Evolutionary conservation across 2,113 vertebrate genomes (phyloP).

Genomic region (Halcyon malimbica): DNA sequence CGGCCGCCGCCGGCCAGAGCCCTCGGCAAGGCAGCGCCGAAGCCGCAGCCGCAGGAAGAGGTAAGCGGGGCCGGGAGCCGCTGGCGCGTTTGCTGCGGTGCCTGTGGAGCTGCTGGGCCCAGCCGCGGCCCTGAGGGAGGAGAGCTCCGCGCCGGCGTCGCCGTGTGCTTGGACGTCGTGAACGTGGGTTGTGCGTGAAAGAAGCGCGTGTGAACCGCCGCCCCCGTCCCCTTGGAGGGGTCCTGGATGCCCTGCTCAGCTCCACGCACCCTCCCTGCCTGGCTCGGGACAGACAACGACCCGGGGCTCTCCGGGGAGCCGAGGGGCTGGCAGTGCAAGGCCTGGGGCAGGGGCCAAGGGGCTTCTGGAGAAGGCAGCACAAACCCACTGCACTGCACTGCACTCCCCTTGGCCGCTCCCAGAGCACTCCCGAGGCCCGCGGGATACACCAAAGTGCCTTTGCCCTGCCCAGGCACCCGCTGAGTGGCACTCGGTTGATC

Average conservation of each 20-base stretch:
- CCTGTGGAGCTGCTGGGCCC: slow-evolving; percentile 64
- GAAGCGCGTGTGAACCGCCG: neutral
- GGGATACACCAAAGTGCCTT: slow-evolving; percentile 43
- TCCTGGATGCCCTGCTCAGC: neutral
- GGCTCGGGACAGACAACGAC: neutral
- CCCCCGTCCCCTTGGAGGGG: neutral
- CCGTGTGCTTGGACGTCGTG: neutral
- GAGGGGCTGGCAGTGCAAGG: neutral
- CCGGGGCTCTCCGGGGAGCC: neutral
- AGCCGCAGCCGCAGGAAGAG: slow-evolving; percentile 81
- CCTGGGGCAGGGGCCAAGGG: neutral
- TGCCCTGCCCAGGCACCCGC: neutral
- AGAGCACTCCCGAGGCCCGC: neutral
- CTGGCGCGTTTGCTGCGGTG: slow-evolving; percentile 35
- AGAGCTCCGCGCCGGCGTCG: fast-evolving
- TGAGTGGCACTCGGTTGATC: neutral
- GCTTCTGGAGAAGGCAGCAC: neutral
- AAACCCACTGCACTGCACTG: neutral
- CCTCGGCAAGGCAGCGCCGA: slow-evolving; percentile 68
- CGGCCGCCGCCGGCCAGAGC: slow-evolving; percentile 41
- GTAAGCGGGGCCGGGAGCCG: slow-evolving; percentile 81
- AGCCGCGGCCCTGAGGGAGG: slow-evolving; percentile 43
- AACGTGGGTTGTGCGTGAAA: neutral
- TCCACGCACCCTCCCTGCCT: neutral
- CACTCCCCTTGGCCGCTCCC: neutral